Percentiles rank a stretch among this genome's conserved stretches.
Conservation (phyloP, 2,113 vertebrate species). For the Pedetes capensis region DNA sequence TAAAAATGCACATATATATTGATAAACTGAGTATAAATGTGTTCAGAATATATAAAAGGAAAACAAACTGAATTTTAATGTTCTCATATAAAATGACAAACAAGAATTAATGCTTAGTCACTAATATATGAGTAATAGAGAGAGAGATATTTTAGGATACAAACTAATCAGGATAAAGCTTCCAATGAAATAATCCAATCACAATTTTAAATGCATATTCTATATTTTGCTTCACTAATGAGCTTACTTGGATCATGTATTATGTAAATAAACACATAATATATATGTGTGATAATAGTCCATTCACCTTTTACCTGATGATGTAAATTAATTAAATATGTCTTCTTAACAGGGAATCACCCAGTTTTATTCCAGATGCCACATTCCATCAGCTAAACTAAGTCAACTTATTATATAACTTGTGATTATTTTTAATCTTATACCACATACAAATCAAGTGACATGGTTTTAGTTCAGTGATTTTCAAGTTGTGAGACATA, state of each 20-base stretch:
- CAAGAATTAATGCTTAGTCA: neutral
- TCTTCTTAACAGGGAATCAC: constrained; percentile 26
- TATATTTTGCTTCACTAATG: constrained; percentile 51
- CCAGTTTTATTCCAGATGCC: neutral
- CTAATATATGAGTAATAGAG: neutral
- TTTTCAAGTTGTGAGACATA: neutral
- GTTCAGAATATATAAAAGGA: neutral
- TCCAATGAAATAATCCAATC: constrained; percentile 34
- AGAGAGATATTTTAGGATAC: constrained; percentile 9
- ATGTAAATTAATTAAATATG: constrained; percentile 1
- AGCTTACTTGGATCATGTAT: constrained; percentile 35
- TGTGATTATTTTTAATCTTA: neutral
- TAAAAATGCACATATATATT: neutral
- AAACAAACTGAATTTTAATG: neutral
- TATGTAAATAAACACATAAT: constrained; percentile 29
- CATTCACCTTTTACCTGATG: neutral
- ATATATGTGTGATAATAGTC: constrained; percentile 7
- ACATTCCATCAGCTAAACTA: constrained; percentile 21
- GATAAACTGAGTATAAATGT: neutral
- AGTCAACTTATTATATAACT: neutral
- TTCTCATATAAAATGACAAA: neutral
- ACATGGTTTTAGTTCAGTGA: neutral
- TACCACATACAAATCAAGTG: neutral
- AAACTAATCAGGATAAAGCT: constrained; percentile 40
- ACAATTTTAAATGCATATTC: neutral